Base-by-base conservation (phyloP, 1,140 invertebrate genomes). In the Uloborus diversus region DNA sequence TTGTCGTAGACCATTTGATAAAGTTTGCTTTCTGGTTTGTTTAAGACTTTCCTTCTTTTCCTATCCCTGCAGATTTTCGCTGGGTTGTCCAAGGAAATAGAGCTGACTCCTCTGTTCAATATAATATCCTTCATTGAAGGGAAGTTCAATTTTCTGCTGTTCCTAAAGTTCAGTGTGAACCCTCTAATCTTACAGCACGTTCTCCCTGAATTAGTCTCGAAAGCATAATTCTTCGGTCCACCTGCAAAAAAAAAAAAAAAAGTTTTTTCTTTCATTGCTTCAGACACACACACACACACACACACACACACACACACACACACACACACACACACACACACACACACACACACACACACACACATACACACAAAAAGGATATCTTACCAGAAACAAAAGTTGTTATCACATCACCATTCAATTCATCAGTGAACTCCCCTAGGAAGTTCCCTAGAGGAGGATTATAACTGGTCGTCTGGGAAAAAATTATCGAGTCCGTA, bases 1-100 rank as follows among this genome's bases (percentile, higher is more conserved):
- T 66, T 66, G 37, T 66, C 37, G 4, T 49, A 47, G 3, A 66
- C 35, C 27, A 66, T 49, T 32, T 25, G 47, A 14, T 66, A 66
- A 7, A 66, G 3, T 25, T 66, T 66, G 0, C 7, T 51, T 25
- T 66, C 64, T 9, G 37, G 64, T 49, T 25, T 47, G 64, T 66
- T 66, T 0, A 49, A 13, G 0, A 66, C 64, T 66, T n/a, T 64
- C 14, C 37, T 1, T 37, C 62, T 3, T 37, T 35, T 65, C 9
- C 32, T 17, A 1, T 61, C 57, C 2, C 4, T 1, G 4, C 11
- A 13, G 1, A 1, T 33, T 4, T 62, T 62, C 0, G 2, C 9
- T 0, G 4, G 27, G 4, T 2, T 33, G 4, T 27, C 2, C 1
- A 7, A 47, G n/a, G 5, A 66, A 0, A 42, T 1, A 1, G 2